These are phyloP conservation scores for Pantherophis vulpinus DNA, from an alignment of 2,797 vertebrate species.

Conservation along the genomic window DNA sequence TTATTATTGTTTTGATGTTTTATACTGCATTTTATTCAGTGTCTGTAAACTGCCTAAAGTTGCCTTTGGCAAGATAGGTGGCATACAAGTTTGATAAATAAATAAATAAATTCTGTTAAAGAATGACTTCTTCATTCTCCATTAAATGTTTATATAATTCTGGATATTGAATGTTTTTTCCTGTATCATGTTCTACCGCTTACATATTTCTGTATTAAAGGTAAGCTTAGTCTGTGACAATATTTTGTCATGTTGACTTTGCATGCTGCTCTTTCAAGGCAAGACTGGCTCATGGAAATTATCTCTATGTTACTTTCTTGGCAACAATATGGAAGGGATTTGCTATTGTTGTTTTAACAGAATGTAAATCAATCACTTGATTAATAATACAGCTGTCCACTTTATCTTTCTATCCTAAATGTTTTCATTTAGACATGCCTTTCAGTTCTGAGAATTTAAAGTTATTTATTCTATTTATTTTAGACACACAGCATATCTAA, in stretches of 20 bases:
- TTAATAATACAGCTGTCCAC: slow-evolving; percentile 8
- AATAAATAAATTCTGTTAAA: not conserved
- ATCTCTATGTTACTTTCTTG: not conserved
- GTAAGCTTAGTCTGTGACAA: not conserved
- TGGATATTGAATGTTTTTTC: not conserved
- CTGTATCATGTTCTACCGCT: not conserved
- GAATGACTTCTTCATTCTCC: not conserved
- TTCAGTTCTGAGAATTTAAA: slow-evolving; percentile 18
- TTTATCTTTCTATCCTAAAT: not conserved
- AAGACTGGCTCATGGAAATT: not conserved
- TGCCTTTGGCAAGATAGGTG: not conserved
- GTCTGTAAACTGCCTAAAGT: not conserved
- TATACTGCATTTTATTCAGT: not conserved
- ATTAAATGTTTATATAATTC: slow-evolving; percentile 25
- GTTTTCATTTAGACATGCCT: slow-evolving; percentile 8
- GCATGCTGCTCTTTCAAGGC: not conserved
- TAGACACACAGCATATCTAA: not conserved
- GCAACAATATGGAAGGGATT: not conserved
- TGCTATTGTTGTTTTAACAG: slow-evolving; percentile 23
- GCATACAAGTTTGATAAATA: not conserved
- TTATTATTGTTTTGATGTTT: not conserved
- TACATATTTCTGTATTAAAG: slow-evolving; percentile 11
- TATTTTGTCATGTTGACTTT: slow-evolving; percentile 15
- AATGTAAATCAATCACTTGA: slow-evolving; percentile 3
- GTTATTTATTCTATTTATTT: not conserved